These are phyloP conservation scores for Palythoa grandis DNA, from an alignment of 92 coral and sea anemone species.

Conservation along the genomic window DNA sequence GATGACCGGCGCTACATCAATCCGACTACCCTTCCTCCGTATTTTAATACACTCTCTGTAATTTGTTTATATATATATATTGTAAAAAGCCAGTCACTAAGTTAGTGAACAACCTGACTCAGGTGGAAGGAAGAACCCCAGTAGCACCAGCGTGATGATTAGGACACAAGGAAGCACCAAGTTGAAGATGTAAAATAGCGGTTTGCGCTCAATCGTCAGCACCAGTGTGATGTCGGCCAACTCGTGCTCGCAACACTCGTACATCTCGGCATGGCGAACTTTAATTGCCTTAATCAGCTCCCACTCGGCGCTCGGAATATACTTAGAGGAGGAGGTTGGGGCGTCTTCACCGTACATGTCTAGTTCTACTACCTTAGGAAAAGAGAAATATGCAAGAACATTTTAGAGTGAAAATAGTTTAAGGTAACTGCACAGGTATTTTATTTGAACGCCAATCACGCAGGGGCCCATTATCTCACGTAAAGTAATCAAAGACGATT, in stretches of 20 bases:
- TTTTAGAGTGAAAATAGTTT: background rate
- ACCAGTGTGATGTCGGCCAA: conserved; percentile 75
- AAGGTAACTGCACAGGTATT: no score
- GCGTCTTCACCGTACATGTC: conserved; percentile 78
- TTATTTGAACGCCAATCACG: no score
- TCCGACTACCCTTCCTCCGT: no score
- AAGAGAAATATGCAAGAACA: background rate
- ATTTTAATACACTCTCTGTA: no score
- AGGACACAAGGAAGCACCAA: conserved; percentile 88
- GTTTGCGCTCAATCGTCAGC: conserved; percentile 78
- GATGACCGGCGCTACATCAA: no score
- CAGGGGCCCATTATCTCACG: no score
- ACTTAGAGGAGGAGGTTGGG: conserved; percentile 63
- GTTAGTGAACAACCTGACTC: conserved; percentile 68
- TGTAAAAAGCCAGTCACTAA: background rate
- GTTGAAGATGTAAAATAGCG: conserved; percentile 90
- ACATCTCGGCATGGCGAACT: conserved; percentile 65
- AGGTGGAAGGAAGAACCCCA: conserved; percentile 95
- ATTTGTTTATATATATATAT: no score
- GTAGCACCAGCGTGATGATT: conserved; percentile 83
- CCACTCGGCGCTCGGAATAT: conserved; percentile 94
- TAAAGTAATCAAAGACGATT: no score
- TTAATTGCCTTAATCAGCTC: conserved; percentile 59
- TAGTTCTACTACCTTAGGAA: conserved; percentile 68
- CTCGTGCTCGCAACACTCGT: conserved; percentile 76